Conservation (phyloP, 2,888 invertebrate species). For the Archips xylosteana region DNA sequence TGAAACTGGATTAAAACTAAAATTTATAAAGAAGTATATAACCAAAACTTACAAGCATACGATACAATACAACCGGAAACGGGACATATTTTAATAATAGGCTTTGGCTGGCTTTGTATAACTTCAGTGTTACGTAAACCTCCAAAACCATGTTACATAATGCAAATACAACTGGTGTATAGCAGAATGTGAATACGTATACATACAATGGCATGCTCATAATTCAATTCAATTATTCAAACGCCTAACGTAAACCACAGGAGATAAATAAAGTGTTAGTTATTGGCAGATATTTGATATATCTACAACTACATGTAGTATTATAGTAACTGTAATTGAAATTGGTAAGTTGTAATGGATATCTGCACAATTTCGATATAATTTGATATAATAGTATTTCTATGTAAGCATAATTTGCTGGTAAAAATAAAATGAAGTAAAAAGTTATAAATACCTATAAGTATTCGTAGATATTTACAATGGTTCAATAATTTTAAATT, state of each 20-base stretch:
- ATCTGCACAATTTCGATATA: too few relatives aligned
- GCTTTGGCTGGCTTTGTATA: slow-evolving; percentile 10
- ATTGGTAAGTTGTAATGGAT: too few relatives aligned
- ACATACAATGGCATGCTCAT: slow-evolving; percentile 20
- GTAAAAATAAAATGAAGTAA: too few relatives aligned
- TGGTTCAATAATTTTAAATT: too few relatives aligned
- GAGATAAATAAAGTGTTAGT: background rate
- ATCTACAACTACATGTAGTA: background rate
- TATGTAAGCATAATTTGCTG: too few relatives aligned
- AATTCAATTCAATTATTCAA: slow-evolving; percentile 29
- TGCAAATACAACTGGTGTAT: slow-evolving; percentile 15
- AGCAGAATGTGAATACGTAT: slow-evolving; percentile 10
- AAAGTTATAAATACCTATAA: too few relatives aligned
- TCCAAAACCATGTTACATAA: slow-evolving; percentile 18
- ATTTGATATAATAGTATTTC: too few relatives aligned
- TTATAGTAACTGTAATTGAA: background rate
- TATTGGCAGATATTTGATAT: slow-evolving; percentile 9
- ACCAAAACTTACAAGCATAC: background rate
- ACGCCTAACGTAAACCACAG: background rate
- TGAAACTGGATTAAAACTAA: too few relatives aligned
- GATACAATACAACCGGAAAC: background rate
- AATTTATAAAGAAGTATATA: background rate
- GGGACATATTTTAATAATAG: background rate
- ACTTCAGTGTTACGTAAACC: slow-evolving; percentile 6
- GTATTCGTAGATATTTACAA: too few relatives aligned